Evolutionary conservation across 2,888 invertebrate genomes (phyloP).

Genomic region (Rotaria socialis): DNA sequence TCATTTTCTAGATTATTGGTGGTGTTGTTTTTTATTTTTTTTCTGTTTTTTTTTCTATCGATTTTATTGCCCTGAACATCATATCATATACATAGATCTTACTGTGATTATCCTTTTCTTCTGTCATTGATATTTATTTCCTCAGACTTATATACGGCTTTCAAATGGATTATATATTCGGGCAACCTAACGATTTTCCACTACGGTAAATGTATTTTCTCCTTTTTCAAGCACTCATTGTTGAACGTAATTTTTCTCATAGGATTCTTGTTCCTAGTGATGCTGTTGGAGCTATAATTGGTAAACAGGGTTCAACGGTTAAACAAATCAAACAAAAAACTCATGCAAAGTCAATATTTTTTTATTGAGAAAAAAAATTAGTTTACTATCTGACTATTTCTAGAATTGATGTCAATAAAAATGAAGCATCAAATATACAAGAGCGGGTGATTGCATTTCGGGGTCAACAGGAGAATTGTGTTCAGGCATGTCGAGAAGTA

Average conservation of each 20-base stretch:
- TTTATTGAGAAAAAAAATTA: not conserved
- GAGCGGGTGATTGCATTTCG: slow-evolving; percentile 62
- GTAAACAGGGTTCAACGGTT: slow-evolving; percentile 91
- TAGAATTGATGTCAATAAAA: slow-evolving; percentile 82
- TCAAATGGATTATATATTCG: not conserved
- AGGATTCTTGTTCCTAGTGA: slow-evolving; percentile 86
- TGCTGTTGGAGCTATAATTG: slow-evolving; percentile 97
- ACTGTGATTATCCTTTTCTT: not conserved
- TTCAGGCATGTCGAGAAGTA: slow-evolving; percentile 93
- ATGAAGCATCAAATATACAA: slow-evolving; percentile 65
- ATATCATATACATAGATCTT: not conserved
- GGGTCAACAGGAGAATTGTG: slow-evolving; percentile 92
- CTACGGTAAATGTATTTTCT: not conserved
- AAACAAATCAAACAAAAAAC: slow-evolving; percentile 81
- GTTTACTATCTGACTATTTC: not conserved
- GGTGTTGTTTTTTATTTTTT: not conserved
- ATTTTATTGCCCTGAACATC: not conserved
- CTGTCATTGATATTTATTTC: not conserved
- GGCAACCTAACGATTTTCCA: not conserved
- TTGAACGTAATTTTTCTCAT: not conserved
- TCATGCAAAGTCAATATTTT: slow-evolving; percentile 54
- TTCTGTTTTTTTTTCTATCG: not conserved
- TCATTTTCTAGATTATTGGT: not conserved
- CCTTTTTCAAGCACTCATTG: too few species aligned
- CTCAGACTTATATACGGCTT: not conserved